A percentile compares a stretch with the other conserved stretches of the same genome.
phyloP scores from a whole-genome alignment of 2,888 invertebrate genomes.

The Colostygia pectinataria region DNA sequence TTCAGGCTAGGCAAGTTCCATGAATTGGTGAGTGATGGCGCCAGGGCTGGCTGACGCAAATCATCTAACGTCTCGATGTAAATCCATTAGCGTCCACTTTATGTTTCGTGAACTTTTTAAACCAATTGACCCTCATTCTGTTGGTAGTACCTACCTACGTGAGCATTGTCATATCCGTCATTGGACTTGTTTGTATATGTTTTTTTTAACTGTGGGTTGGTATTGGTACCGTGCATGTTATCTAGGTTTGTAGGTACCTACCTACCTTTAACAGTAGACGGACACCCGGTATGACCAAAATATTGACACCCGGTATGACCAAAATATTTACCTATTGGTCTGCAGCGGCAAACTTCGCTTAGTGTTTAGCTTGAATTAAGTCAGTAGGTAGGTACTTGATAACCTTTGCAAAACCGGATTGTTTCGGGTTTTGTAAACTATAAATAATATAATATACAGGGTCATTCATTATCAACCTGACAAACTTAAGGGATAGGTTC shows the following conservation, averaged over 20 bases:
- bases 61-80: slow-evolving; percentile 57
- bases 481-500: too few relatives aligned
- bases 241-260: not conserved
- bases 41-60: slow-evolving; percentile 67
- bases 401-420: slow-evolving; percentile 22
- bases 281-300: too few relatives aligned
- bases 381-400: slow-evolving; percentile 7
- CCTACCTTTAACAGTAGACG: too few relatives aligned
- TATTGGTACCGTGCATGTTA: not conserved
- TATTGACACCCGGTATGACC: too few relatives aligned
- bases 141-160: slow-evolving; percentile 54
- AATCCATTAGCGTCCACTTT: slow-evolving; percentile 67
- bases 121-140: slow-evolving; percentile 69
- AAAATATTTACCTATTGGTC: too few relatives aligned
- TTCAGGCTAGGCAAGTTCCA: slow-evolving; percentile 37
- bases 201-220: slow-evolving; percentile 10
- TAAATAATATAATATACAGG: too few relatives aligned
- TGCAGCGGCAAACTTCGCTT: not conserved
- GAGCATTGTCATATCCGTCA: slow-evolving; percentile 49
- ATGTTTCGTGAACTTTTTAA: slow-evolving; percentile 66
- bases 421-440: slow-evolving; percentile 8
- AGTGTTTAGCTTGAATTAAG: not conserved
- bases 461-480: too few relatives aligned
- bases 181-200: slow-evolving; percentile 5
- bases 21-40: slow-evolving; percentile 32